These are phyloP conservation scores for Polylopha cassiicola DNA, from an alignment of 2,888 invertebrate genomes.

Conservation along the genomic window DNA sequence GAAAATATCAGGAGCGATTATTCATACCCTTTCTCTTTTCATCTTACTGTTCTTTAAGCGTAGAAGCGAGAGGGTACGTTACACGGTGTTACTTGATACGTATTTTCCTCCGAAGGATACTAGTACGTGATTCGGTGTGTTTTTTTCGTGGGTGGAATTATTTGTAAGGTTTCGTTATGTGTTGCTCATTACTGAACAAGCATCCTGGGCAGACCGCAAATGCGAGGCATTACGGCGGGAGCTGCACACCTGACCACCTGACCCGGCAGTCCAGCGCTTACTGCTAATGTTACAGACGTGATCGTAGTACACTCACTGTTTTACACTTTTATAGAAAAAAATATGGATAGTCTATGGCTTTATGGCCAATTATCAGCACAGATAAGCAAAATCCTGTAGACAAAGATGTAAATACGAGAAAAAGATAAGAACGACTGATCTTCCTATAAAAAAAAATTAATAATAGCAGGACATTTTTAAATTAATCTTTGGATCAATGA, in stretches of 20 bases:
- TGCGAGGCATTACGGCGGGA: slow-evolving; percentile 65
- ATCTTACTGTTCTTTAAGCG: slow-evolving; percentile 23
- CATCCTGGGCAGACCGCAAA: slow-evolving; percentile 74
- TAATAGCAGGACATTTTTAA: too few species aligned
- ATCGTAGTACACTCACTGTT: slow-evolving; percentile 7
- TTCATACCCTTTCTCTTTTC: slow-evolving; percentile 51
- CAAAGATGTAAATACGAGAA: too few species aligned
- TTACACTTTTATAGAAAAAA: too few species aligned
- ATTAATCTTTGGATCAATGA: too few species aligned
- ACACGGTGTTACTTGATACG: slow-evolving; percentile 68
- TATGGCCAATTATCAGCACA: too few species aligned
- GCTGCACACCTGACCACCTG: slow-evolving; percentile 53
- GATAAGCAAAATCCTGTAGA: too few species aligned
- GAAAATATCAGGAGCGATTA: slow-evolving; percentile 47
- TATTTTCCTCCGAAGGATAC: slow-evolving; percentile 74
- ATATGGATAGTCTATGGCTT: too few species aligned
- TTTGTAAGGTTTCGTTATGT: slow-evolving; percentile 76
- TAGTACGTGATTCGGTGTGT: slow-evolving; percentile 73
- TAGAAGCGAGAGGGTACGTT: slow-evolving; percentile 44
- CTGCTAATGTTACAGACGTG: slow-evolving; percentile 58
- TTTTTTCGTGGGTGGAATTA: slow-evolving; percentile 75
- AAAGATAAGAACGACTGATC: too few species aligned
- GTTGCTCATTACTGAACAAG: slow-evolving; percentile 75
- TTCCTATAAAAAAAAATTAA: too few species aligned
- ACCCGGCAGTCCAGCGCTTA: slow-evolving; percentile 36